Percentiles rank a stretch among this genome's conserved stretches.
Conservation (phyloP, 2,888 invertebrate species). For the Eilema sororculum region DNA sequence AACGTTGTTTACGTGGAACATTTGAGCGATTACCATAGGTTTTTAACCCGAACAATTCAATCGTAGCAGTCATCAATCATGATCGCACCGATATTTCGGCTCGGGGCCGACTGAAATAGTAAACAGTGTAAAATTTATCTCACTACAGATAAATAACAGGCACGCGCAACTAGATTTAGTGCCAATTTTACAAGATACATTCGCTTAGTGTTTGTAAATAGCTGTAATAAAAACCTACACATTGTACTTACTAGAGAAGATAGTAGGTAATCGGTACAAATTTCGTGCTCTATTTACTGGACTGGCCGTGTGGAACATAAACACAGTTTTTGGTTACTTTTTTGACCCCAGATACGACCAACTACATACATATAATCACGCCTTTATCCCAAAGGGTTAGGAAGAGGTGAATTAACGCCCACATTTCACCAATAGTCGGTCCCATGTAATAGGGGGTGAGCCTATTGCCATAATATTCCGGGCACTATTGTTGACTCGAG, state of each 20-base stretch:
- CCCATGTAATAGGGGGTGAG: too few relatives aligned
- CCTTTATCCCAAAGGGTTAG: too few relatives aligned
- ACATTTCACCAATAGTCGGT: too few relatives aligned
- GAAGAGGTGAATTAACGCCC: too few relatives aligned
- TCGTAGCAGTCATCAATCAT: slow-evolving; percentile 1
- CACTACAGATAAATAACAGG: slow-evolving; percentile 29
- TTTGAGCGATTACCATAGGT: slow-evolving; percentile 2
- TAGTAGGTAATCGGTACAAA: too few relatives aligned
- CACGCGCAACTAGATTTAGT: slow-evolving; percentile 25
- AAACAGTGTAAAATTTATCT: slow-evolving; percentile 5
- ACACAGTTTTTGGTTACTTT: too few relatives aligned
- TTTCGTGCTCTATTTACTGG: too few relatives aligned
- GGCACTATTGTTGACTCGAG: too few relatives aligned
- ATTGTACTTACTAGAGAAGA: background rate
- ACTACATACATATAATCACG: too few relatives aligned
- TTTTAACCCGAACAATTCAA: background rate
- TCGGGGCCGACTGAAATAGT: background rate
- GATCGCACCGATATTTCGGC: background rate
- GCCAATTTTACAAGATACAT: slow-evolving; percentile 25
- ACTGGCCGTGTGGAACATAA: too few relatives aligned
- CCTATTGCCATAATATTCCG: too few relatives aligned
- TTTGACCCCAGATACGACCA: too few relatives aligned
- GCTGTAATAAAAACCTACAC: background rate
- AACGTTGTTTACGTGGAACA: background rate
- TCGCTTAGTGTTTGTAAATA: slow-evolving; percentile 4